These are phyloP conservation scores for Phthorimaea operculella DNA, from an alignment of 1,140 invertebrate genomes.

Conservation along the genomic window DNA sequence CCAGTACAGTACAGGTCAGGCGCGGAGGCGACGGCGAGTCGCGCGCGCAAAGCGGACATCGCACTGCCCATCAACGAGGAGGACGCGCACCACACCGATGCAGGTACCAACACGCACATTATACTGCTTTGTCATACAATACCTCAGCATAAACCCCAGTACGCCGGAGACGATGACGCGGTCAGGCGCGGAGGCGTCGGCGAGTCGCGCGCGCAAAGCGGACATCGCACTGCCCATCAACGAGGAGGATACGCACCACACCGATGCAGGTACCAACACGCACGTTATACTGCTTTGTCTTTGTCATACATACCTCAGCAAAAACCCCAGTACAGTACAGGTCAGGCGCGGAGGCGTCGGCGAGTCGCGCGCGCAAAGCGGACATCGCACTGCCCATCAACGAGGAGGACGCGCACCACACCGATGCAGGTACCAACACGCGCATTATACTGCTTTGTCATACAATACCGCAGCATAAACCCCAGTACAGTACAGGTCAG, in stretches of 20 bases:
- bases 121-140: no score
- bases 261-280: conserved; percentile 31
- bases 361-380: conserved; percentile 71
- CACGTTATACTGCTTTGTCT: no score
- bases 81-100: conserved; percentile 44
- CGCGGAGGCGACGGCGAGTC: conserved; percentile 75
- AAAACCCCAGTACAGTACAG: conserved; percentile 82
- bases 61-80: conserved; percentile 69
- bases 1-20: no score
- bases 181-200: conserved; percentile 78
- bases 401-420: conserved; percentile 68
- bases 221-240: conserved; percentile 52
- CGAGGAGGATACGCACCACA: conserved; percentile 68
- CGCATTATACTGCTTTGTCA: neutral
- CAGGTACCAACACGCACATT: no score
- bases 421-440: conserved; percentile 21
- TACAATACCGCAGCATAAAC: conserved; percentile 83
- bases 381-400: conserved; percentile 52
- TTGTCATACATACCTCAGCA: conserved; percentile 83
- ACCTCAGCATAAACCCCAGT: conserved; percentile 81
- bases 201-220: conserved; percentile 71
- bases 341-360: conserved; percentile 73
- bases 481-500: conserved; percentile 79
- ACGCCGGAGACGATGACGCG: no score
- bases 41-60: conserved; percentile 62